Percentiles rank a stretch among this genome's conserved stretches.
phyloP scores from a whole-genome alignment of 2,113 vertebrate genomes.

The Embiotoca jacksoni region DNA sequence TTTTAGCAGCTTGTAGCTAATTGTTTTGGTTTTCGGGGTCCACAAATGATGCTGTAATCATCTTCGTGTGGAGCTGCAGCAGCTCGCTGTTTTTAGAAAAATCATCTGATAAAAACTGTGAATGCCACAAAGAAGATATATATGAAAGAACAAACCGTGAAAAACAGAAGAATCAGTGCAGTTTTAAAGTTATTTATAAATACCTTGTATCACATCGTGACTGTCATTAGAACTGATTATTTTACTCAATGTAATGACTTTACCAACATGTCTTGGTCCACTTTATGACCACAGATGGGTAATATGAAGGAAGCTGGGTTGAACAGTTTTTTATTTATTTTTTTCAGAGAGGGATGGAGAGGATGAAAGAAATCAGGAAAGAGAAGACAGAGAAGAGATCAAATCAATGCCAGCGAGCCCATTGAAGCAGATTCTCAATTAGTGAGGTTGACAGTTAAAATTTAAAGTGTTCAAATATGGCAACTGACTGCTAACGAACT shows the following conservation, averaged over 20 bases:
- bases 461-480: constrained; percentile 67
- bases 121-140: no score
- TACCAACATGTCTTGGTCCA: not conserved
- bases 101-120: no score
- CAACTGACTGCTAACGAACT: constrained; percentile 58
- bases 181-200: no score
- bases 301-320: not conserved
- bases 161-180: no score
- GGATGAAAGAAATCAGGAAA: constrained; percentile 31
- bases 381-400: constrained; percentile 37
- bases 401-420: constrained; percentile 57
- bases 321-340: not conserved
- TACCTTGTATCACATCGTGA: no score
- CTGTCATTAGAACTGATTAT: not conserved
- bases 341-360: constrained; percentile 1
- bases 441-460: constrained; percentile 65
- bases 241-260: not conserved
- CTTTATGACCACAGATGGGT: not conserved
- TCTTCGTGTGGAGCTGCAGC: no score
- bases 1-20: no score
- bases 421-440: constrained; percentile 67
- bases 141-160: no score
- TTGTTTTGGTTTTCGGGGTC: no score
- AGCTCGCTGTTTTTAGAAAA: no score
- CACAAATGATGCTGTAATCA: no score